A percentile compares a stretch with the other conserved stretches of the same genome.
phyloP scores from a whole-genome alignment of 2,797 vertebrate species.

The Dermochelys coriacea region DNA sequence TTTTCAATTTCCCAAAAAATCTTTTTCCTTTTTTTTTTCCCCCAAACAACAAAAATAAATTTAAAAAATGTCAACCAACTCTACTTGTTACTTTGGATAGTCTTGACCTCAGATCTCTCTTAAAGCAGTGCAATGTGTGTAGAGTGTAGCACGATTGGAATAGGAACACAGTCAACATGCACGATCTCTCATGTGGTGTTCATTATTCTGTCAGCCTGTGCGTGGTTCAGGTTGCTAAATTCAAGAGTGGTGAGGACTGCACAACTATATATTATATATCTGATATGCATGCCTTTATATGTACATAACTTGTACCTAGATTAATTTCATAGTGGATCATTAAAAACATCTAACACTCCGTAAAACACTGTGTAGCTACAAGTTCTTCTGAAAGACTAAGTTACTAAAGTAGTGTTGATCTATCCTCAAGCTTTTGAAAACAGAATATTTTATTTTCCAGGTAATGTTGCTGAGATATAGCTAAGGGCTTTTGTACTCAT shows the following conservation, averaged over 20 bases:
- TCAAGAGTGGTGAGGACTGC: background rate
- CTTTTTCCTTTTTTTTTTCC: background rate
- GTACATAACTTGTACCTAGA: background rate
- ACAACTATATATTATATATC: background rate
- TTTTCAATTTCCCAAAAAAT: background rate
- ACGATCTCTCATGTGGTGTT: background rate
- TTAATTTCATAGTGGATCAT: background rate
- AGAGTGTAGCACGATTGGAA: background rate
- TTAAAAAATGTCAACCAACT: background rate
- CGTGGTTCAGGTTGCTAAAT: background rate
- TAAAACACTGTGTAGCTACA: background rate
- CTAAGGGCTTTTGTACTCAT: background rate
- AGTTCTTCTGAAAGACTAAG: background rate
- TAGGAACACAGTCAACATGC: background rate
- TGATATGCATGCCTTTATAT: background rate
- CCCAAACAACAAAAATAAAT: background rate
- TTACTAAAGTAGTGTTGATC: background rate
- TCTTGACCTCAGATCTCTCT: background rate
- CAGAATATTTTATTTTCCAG: background rate
- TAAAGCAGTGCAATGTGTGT: background rate
- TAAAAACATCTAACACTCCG: background rate
- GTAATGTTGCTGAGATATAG: background rate
- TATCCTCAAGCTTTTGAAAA: background rate
- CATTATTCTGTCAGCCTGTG: background rate
- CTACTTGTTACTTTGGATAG: background rate